Base-by-base conservation (phyloP, 2,113 vertebrate species). In the Lota lota region DNA sequence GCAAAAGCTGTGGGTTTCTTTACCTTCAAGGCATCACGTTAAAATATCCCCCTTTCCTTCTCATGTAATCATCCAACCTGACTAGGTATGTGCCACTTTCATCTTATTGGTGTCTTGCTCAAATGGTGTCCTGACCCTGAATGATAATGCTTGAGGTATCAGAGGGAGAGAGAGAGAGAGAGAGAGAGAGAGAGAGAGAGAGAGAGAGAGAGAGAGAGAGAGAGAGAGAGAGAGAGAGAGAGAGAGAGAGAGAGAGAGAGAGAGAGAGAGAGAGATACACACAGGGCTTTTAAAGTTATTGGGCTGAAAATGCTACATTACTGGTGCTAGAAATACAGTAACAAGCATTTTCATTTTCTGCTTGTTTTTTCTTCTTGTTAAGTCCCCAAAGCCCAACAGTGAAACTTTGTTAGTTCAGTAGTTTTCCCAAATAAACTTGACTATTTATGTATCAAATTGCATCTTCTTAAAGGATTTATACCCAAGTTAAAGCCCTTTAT, bases 81-180 rank as follows among this genome's bases (percentile, higher is more conserved):
- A 80, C 81, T 85, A 85, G 80, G 80, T 74, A 86, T 75, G 79
- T 76, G 68, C 61, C 79, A 80, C 85, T 81, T 90, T 85, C 82
- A 87, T 87, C 82, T 87, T 88, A 75, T 88, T 88, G 89, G 83
- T 77, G 81, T 60, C 82, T 83, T 54, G 70, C 76, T 78, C 76
- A 84, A 79, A 80, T 50, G 62, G 66, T 20, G 78, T 58, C 69
- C 59, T 6, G 6, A 77, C 75, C 63, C 75, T 85, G 85, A 82
- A 89, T 87, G 72, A 79, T 85, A 90, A 88, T 84, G 73, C 67
- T 71, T 53, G 47, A 79, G 75, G 73, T 73, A 71, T 63, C 11
- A 64, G 28, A 1, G 47, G 24, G 53, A 67, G 63, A 67, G 56
- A 72, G 62, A 69, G 68, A 72, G 57, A 62, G 59, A 71, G 68